Evolutionary conservation across 2,888 invertebrate genomes (phyloP).

Genomic region (Coleophora deauratella): DNA sequence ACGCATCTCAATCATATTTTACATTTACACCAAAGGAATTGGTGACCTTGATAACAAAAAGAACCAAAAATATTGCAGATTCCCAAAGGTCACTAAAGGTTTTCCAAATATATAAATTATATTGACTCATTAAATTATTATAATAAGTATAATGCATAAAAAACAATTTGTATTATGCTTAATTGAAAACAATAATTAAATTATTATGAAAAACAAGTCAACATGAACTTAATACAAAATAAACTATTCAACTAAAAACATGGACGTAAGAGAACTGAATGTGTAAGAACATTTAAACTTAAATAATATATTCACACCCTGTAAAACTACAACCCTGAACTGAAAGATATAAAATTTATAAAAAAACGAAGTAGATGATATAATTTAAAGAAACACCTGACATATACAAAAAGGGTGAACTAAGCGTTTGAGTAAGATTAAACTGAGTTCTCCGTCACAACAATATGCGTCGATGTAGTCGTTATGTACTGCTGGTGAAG

Average conservation of each 20-base stretch:
- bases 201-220: slow-evolving; percentile 67
- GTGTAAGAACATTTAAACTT: slow-evolving; percentile 55
- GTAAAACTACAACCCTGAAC: slow-evolving; percentile 54
- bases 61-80: slow-evolving; percentile 64
- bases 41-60: too few relatives aligned
- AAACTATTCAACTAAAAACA: slow-evolving; percentile 71
- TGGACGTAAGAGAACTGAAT: slow-evolving; percentile 67
- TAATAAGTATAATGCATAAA: slow-evolving; percentile 20
- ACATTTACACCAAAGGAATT: too few relatives aligned
- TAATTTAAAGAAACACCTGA: too few relatives aligned
- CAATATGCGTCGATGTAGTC: too few relatives aligned
- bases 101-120: slow-evolving; percentile 34
- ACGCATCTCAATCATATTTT: background rate
- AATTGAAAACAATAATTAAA: slow-evolving; percentile 60
- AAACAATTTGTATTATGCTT: slow-evolving; percentile 60
- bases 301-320: slow-evolving; percentile 58
- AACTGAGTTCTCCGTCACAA: background rate
- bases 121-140: slow-evolving; percentile 38
- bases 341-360: slow-evolving; percentile 1
- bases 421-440: slow-evolving; percentile 5
- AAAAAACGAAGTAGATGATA: background rate
- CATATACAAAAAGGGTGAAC: too few relatives aligned
- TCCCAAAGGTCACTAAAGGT: slow-evolving; percentile 52
- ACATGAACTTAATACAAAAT: slow-evolving; percentile 57
- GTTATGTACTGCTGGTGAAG: slow-evolving; percentile 15